phyloP scores from a whole-genome alignment of 2,797 vertebrate species.

The Benthosema pterotum region DNA sequence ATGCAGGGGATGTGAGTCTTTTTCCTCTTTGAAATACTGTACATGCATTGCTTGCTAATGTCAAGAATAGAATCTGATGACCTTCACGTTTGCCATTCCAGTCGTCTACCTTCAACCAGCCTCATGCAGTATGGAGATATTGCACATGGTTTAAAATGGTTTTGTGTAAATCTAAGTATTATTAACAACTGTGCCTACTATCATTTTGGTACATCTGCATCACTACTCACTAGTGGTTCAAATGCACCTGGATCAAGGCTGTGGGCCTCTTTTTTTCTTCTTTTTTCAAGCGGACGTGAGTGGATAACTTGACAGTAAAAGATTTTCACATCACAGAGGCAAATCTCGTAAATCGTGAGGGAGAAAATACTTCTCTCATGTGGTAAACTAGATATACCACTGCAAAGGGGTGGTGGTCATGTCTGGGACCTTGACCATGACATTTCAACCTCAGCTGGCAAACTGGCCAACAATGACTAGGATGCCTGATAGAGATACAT shows the following conservation, averaged over 20 bases:
- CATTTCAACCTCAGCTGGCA: not conserved
- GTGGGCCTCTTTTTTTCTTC: not conserved
- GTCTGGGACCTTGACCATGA: not conserved
- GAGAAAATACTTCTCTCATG: not conserved
- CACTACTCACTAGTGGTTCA: conserved; percentile 7
- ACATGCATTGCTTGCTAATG: not conserved
- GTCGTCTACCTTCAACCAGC: not conserved
- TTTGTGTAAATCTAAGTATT: conserved; percentile 2
- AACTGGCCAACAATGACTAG: not conserved
- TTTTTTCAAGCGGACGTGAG: conserved; percentile 38
- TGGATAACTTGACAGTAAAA: conserved; percentile 6
- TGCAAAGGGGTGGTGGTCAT: not conserved
- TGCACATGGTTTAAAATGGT: not conserved
- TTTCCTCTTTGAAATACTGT: not conserved
- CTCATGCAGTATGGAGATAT: not conserved
- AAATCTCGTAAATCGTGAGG: conserved; percentile 34
- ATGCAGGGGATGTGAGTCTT: not conserved
- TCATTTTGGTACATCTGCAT: conserved; percentile 1
- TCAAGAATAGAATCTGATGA: not conserved
- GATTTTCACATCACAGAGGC: conserved; percentile 30
- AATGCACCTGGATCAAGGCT: conserved; percentile 25
- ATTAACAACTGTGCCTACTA: not conserved
- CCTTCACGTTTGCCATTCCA: not conserved
- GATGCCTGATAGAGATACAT: not conserved
- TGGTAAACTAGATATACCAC: not conserved